These are phyloP conservation scores for Sinelater perroti DNA, from an alignment of 2,888 invertebrate species.

Conservation along the genomic window DNA sequence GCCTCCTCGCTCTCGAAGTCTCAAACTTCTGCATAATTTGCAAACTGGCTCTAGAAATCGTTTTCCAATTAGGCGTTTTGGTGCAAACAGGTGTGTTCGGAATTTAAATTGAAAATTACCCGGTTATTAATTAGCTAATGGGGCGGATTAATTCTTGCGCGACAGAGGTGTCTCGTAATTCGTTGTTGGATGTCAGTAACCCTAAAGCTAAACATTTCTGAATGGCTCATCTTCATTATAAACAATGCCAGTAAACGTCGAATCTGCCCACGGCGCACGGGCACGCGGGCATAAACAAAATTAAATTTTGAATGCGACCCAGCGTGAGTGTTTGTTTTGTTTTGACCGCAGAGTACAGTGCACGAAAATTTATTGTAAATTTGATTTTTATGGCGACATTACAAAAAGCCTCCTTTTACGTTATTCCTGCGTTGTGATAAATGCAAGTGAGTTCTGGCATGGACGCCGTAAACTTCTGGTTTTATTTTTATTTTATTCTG, in stretches of 20 bases:
- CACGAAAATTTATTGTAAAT: conserved; percentile 35
- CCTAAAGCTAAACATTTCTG: conserved; percentile 24
- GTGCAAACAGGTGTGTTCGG: conserved; percentile 26
- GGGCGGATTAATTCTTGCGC: conserved; percentile 8
- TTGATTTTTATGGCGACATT: conserved; percentile 33
- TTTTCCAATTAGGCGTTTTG: conserved; percentile 26
- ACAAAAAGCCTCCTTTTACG: conserved; percentile 17
- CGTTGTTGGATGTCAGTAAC: conserved; percentile 25
- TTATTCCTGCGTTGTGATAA: conserved; percentile 25
- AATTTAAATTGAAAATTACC: conserved; percentile 31
- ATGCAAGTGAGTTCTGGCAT: conserved; percentile 13
- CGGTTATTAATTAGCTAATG: conserved; percentile 23
- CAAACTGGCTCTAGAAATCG: conserved; percentile 29
- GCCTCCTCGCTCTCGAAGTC: conserved; percentile 17
- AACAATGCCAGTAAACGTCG: conserved; percentile 37
- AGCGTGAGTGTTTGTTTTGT: conserved; percentile 43
- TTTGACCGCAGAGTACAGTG: conserved; percentile 35
- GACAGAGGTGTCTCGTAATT: conserved; percentile 17
- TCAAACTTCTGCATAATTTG: conserved; percentile 31
- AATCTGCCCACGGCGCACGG: conserved; percentile 37
- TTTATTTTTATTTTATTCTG: too few relatives aligned
- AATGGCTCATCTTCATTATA: conserved; percentile 32
- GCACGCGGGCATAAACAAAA: conserved; percentile 40
- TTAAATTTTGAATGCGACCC: conserved; percentile 40
- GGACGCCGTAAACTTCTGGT: conserved; percentile 9